phyloP scores from a whole-genome alignment of 2,888 invertebrate species.

The Ornithoptera alexandrae region DNA sequence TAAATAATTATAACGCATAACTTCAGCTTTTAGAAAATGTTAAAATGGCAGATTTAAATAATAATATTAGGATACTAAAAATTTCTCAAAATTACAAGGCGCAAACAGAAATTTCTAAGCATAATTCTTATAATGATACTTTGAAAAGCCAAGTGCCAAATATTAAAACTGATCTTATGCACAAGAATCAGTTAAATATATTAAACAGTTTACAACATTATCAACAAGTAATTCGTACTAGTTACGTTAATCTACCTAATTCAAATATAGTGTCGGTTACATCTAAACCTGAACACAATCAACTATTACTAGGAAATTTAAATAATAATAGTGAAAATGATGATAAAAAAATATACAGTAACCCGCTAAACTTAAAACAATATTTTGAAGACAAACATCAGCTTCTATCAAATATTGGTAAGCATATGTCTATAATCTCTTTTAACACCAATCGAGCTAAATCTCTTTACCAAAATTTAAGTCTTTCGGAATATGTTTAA shows the following conservation, averaged over 20 bases:
- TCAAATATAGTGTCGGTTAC: not conserved
- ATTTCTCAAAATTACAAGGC: not conserved
- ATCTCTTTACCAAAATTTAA: not conserved
- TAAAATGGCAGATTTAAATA: conserved; percentile 6
- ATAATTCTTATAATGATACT: conserved; percentile 1
- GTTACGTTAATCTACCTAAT: not conserved
- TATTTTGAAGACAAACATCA: conserved; percentile 2
- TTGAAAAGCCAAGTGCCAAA: not conserved
- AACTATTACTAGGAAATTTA: not conserved
- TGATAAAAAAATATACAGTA: not conserved
- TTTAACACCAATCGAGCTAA: not conserved
- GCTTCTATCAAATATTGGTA: not conserved
- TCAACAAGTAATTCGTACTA: not conserved
- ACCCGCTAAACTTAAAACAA: not conserved
- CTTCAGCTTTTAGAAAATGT: conserved; percentile 11
- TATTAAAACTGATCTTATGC: not conserved
- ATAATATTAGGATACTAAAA: not conserved
- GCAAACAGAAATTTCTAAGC: conserved; percentile 7
- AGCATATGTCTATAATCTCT: not conserved
- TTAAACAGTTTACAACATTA: conserved; percentile 4
- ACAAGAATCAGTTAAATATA: not conserved
- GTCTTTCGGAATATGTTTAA: not conserved
- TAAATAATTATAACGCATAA: conserved; percentile 4
- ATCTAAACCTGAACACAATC: not conserved
- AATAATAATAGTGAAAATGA: not conserved